Base-by-base conservation (phyloP, 1,140 invertebrate species). In the Paramacrobiotus metropolitanus region DNA sequence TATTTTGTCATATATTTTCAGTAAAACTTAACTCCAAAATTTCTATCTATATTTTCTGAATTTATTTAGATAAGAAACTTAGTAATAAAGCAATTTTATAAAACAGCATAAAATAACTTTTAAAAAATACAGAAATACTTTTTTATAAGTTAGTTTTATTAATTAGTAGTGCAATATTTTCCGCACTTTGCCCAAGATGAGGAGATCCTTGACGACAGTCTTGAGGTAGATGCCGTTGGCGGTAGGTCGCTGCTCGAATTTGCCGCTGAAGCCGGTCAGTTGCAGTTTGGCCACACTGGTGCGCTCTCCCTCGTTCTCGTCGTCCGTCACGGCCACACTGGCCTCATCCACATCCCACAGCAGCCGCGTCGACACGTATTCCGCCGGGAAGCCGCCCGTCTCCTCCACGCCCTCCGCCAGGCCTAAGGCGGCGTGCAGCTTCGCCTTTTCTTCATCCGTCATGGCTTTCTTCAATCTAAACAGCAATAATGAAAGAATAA, bases 381-480 rank as follows among this genome's bases (percentile, higher is more conserved):
- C 28, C 4, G 48, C 15, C 15, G 48, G 48, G 4, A 55, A 28
- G 24, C 79, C 77, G 65, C 83, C 79, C 1, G 82, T 71, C 2
- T 84, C 83, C 2, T 78, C 76, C 0, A 77, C 73, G 82, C 87
- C 72, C 74, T 95, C 92, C 68, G 90, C 81, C 73, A 97, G 97
- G 68, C 89, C 92, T 68, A 98, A 97, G 0, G 93, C 93, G 62
- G 82, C 80, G 71, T 84, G 96, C 18, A 98, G 74, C 68, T 94
- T 93, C 59, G 80, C 77, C 70, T 95, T 95, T 71, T 98, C 93
- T 61, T 89, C 85, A 0, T 80, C 68, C 2, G 85, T 92, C 83
- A 96, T 90, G 15, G 85, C 87, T 60, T 85, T 82, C 69, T 92
- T 55, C 24, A 55, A 55, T 9, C n/a, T n/a, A n/a, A n/a, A n/a